Percentiles rank a stretch among this genome's conserved stretches.
phyloP scores from a whole-genome alignment of 2,797 vertebrate species.

The Neosalanx taihuensis region DNA sequence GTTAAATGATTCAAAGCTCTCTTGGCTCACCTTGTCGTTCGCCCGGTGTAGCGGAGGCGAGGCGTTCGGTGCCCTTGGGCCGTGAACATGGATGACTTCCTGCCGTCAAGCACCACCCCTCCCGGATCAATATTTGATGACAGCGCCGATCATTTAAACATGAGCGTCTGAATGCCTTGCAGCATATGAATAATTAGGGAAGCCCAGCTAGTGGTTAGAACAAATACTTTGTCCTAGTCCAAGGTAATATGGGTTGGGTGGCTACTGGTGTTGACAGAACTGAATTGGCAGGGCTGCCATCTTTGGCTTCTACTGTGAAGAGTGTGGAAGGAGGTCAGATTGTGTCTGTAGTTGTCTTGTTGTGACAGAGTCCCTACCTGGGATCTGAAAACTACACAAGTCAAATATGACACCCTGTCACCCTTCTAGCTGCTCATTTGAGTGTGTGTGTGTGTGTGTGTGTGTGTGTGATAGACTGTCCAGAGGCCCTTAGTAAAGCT shows the following conservation, averaged over 20 bases:
- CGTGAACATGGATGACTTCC: conserved; percentile 46
- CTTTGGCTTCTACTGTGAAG: too few species aligned
- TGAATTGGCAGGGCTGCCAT: too few species aligned
- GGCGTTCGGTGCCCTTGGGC: too few species aligned
- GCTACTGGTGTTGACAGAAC: too few species aligned
- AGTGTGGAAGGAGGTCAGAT: too few species aligned
- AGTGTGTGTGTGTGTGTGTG: neutral
- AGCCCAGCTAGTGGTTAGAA: neutral
- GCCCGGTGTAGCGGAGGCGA: too few species aligned
- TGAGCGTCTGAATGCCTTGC: conserved; percentile 62
- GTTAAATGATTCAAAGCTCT: too few species aligned
- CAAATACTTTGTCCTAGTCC: neutral
- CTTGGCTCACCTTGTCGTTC: too few species aligned
- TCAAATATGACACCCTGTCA: neutral
- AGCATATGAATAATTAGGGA: neutral
- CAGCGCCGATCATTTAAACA: conserved; percentile 70
- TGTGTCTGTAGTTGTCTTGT: too few species aligned
- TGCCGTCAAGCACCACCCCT: conserved; percentile 53
- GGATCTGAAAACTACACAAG: too few species aligned
- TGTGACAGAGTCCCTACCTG: too few species aligned
- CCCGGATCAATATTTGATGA: conserved; percentile 74
- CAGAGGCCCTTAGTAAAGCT: neutral
- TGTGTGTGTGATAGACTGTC: neutral
- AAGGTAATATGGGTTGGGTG: neutral
- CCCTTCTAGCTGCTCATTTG: neutral